Base-by-base conservation (phyloP, 1,140 invertebrate genomes). In the Aphelinus atriplicis region DNA sequence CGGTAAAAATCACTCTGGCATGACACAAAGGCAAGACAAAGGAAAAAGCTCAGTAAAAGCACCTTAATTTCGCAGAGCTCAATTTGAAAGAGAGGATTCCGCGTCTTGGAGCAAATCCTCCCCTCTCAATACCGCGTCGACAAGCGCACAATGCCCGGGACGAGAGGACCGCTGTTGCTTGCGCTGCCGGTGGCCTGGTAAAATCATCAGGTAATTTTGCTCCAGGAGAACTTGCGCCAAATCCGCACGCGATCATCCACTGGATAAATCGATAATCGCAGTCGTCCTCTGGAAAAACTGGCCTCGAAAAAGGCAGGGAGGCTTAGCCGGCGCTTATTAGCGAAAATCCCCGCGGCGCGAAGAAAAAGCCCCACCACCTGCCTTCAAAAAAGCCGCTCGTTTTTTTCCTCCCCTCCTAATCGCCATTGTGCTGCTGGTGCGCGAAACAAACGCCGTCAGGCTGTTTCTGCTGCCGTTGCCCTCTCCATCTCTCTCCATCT, bases 221-320 rank as follows among this genome's bases (percentile, higher is more conserved):
- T n/a, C 53, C 53, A 50, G 50, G 26, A 26, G 26, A 26, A 26
- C 26, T 26, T 26, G 26, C 26, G 63, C 9, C 5, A 68, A 53
- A 68, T 53, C 51, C 51, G 51, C 45, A 66, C 75, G 71, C 78
- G 68, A 66, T 75, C 66, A 76, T 77, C 77, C 64, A 61, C 55
- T 53, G 72, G 77, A 81, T 82, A 81, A 85, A 84, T 84, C 81
- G 80, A 81, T 84, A 84, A 85, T 86, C 80, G 77, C 70, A 78
- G 77, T 71, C 58, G 56, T 64, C 42, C 61, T 69, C 74, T 66
- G 10, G 62, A 7, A 43, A 4, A 64, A 61, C 71, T 72, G 73
- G 64, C 64, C 26, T 43, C 69, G 69, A n/a, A 61, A 43, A 57
- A 7, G 3, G 45, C 4, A 1, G 58, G 9, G 56, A 55, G 55